These are phyloP conservation scores for Eupelmus urozonus DNA, from an alignment of 2,888 invertebrate species.

Conservation along the genomic window DNA sequence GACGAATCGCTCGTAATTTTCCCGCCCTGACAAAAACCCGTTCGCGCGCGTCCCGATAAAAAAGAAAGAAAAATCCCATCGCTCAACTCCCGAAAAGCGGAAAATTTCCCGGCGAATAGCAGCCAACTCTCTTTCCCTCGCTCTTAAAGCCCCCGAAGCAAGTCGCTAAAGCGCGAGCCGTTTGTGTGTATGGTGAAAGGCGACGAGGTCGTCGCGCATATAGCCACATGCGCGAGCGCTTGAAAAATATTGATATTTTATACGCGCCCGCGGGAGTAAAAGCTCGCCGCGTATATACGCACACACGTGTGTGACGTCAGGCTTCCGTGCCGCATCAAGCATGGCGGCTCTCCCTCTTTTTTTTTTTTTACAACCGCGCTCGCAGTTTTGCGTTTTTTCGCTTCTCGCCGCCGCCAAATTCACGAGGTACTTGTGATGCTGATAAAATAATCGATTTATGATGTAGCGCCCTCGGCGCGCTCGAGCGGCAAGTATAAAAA, in stretches of 20 bases:
- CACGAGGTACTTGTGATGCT: slow-evolving; percentile 7
- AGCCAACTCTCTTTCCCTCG: no score
- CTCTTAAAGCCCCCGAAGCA: no score
- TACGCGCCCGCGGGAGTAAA: background rate
- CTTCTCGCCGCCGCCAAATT: slow-evolving; percentile 13
- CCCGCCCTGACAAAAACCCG: no score
- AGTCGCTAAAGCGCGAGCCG: no score
- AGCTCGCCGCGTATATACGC: background rate
- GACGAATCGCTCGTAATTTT: no score
- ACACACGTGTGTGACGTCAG: slow-evolving; percentile 13
- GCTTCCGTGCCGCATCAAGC: slow-evolving; percentile 27
- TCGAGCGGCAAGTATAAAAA: background rate
- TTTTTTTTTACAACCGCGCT: background rate
- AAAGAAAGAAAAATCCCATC: no score
- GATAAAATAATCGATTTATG: slow-evolving; percentile 47
- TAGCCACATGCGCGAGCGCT: no score
- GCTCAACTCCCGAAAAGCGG: no score
- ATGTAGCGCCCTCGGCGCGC: background rate
- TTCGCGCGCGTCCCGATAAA: no score
- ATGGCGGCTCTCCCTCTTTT: slow-evolving; percentile 5
- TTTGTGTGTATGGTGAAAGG: no score
- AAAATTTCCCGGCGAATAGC: no score
- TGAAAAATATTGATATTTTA: slow-evolving; percentile 47
- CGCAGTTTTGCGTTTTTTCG: background rate
- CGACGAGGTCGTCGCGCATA: no score